Conservation (phyloP, 2,797 vertebrate genomes). For the Catharus ustulatus region DNA sequence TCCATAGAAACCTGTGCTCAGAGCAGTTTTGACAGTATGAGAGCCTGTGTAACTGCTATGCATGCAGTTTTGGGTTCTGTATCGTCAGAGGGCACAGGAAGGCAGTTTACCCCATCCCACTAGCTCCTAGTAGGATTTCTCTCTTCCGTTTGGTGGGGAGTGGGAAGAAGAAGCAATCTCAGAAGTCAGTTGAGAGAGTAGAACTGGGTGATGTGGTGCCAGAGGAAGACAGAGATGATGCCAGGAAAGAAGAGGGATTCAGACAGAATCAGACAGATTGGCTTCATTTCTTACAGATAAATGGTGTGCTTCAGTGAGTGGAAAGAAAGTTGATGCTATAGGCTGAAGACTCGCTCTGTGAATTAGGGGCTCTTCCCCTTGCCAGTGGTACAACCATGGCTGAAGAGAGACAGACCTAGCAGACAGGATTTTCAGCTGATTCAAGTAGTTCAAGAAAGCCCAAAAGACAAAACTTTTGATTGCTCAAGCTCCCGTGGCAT, state of each 20-base stretch:
- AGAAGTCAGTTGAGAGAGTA: background rate
- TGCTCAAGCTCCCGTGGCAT: background rate
- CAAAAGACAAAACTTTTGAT: background rate
- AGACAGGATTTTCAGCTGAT: background rate
- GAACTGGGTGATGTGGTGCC: background rate
- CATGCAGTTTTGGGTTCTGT: background rate
- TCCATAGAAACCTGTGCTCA: background rate
- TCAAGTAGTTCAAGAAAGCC: background rate
- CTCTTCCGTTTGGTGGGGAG: background rate
- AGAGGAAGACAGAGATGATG: background rate
- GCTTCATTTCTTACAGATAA: background rate
- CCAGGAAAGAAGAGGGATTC: background rate
- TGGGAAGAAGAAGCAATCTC: background rate
- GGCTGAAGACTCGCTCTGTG: background rate
- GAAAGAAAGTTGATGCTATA: background rate
- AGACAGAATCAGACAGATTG: background rate
- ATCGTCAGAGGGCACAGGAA: background rate
- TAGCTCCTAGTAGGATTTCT: background rate
- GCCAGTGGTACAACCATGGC: fast-evolving
- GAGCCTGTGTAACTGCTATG: background rate
- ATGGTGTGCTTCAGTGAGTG: background rate
- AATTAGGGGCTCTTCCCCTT: background rate
- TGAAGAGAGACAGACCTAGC: background rate
- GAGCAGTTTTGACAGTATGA: background rate
- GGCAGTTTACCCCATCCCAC: background rate